Conservation (phyloP, 2,113 vertebrate genomes). For the Eidolon helvum region DNA sequence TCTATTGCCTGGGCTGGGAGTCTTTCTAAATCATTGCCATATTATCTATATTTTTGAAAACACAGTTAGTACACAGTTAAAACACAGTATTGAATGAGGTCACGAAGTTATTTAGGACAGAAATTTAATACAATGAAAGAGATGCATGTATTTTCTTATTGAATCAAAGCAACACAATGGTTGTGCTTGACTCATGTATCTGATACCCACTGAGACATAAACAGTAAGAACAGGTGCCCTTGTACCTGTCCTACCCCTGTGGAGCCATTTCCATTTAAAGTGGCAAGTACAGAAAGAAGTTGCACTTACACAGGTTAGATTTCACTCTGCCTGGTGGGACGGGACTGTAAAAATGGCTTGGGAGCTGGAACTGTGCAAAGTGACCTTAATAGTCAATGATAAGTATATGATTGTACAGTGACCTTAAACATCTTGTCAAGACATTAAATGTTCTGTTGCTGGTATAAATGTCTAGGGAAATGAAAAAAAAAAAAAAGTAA, state of each 20-base stretch:
- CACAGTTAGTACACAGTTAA: background rate
- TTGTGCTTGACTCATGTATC: too few species aligned
- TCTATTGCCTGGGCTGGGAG: background rate
- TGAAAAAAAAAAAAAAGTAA: background rate
- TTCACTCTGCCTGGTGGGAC: fast-evolving
- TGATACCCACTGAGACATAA: background rate
- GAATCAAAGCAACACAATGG: too few species aligned
- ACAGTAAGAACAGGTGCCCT: background rate
- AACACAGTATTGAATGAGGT: background rate
- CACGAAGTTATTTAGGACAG: background rate
- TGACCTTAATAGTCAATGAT: background rate
- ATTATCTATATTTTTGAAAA: background rate
- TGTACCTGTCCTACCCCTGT: fast-evolving
- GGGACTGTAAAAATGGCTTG: background rate
- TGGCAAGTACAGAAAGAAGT: background rate
- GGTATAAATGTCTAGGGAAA: background rate
- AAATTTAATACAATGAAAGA: background rate
- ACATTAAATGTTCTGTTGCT: background rate
- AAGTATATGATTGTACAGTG: background rate
- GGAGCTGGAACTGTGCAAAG: background rate
- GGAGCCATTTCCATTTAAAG: background rate
- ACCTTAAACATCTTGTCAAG: background rate
- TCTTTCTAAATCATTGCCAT: background rate
- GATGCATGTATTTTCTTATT: background rate
- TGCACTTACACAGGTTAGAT: background rate